Conservation (phyloP, 2,888 invertebrate species). For the Cheilosia scutellata region DNA sequence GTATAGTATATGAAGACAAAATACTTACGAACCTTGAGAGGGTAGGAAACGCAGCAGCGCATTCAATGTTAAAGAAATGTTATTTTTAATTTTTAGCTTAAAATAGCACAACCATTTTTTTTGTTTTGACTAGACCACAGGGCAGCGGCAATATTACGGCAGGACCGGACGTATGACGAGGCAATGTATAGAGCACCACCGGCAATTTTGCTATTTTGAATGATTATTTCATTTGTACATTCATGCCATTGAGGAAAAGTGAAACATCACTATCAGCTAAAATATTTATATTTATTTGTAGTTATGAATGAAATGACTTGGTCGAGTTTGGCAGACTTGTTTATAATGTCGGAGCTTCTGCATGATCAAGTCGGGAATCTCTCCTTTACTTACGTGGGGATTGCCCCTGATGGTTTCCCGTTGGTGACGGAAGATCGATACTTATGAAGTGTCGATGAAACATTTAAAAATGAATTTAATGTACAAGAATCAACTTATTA, state of each 20-base stretch:
- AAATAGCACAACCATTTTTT: slow-evolving; percentile 34
- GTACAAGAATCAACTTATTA: too few species aligned
- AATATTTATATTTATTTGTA: slow-evolving; percentile 5
- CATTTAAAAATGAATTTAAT: too few species aligned
- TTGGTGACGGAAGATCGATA: too few species aligned
- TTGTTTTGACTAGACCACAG: slow-evolving; percentile 26
- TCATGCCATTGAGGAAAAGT: slow-evolving; percentile 27
- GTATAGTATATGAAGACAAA: background rate
- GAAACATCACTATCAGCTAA: slow-evolving; percentile 21
- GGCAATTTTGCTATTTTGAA: slow-evolving; percentile 58
- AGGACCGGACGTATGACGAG: slow-evolving; percentile 27
- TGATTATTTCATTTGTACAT: slow-evolving; percentile 65
- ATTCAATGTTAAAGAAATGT: slow-evolving; percentile 55
- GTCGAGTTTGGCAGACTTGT: background rate
- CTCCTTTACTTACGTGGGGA: too few species aligned
- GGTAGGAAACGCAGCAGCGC: slow-evolving; percentile 51
- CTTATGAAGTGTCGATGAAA: too few species aligned
- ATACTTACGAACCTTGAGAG: background rate
- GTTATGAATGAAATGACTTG: slow-evolving; percentile 17
- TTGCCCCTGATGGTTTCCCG: too few species aligned
- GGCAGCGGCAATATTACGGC: slow-evolving; percentile 16
- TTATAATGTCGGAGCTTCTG: too few species aligned
- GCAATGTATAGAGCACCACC: background rate
- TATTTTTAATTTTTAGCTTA: slow-evolving; percentile 46
- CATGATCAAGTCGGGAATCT: too few species aligned